A percentile compares a stretch with the other conserved stretches of the same genome.
phyloP scores from a whole-genome alignment of 1,140 invertebrate genomes.

The Apis dorsata region DNA sequence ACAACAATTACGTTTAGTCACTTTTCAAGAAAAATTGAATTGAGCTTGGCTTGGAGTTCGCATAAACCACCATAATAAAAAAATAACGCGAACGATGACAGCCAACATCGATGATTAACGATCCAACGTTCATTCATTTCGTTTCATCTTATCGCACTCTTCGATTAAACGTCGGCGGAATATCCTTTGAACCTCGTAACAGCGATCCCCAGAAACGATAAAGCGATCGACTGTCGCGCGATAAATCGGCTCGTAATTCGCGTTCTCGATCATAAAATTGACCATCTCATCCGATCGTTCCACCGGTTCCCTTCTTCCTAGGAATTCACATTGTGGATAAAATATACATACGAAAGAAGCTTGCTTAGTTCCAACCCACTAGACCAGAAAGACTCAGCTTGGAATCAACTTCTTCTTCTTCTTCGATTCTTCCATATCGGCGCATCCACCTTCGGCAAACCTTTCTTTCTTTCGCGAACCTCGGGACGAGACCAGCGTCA shows the following conservation, averaged over 20 bases:
- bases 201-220: not conserved
- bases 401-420: no score
- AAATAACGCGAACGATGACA: not conserved
- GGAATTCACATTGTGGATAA: not conserved
- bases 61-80: no score
- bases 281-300: not conserved
- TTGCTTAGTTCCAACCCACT: not conserved
- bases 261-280: not conserved
- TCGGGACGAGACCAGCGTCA: not conserved
- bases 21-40: no score
- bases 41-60: no score
- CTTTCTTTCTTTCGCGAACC: not conserved
- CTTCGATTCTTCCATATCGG: not conserved
- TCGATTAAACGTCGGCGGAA: no score
- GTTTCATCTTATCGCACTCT: not conserved
- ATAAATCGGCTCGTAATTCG: slow-evolving; percentile 12
- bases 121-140: not conserved
- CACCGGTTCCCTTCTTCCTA: not conserved
- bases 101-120: not conserved
- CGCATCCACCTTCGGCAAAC: not conserved
- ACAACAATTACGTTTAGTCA: no score
- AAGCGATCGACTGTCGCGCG: not conserved
- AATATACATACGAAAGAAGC: no score
- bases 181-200: not conserved
- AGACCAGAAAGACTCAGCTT: not conserved